phyloP scores from a whole-genome alignment of 2,888 invertebrate genomes.

The Drosophila paracracens region DNA sequence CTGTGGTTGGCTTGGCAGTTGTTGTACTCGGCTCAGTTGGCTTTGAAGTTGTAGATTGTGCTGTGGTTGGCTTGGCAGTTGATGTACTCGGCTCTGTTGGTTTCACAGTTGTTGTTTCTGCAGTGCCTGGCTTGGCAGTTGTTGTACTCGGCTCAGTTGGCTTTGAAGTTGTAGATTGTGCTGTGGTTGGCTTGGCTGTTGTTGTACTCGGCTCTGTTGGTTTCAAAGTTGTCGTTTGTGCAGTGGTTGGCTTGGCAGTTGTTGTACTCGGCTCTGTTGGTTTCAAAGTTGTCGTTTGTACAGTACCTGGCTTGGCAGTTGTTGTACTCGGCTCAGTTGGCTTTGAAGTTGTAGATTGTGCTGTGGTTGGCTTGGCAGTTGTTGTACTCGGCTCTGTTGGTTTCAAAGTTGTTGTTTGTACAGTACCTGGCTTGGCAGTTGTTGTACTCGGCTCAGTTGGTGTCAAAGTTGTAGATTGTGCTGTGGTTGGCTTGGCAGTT shows the following conservation, averaged over 20 bases:
- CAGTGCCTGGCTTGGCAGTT: background rate
- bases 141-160: background rate
- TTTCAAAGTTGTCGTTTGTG: too few relatives aligned
- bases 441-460: background rate
- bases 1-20: background rate
- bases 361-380: background rate
- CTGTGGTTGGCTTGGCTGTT: background rate
- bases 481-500: background rate
- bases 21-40: background rate
- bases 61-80: background rate
- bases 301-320: slow-evolving; percentile 8
- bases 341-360: background rate
- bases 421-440: background rate
- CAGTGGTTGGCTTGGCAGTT: too few relatives aligned
- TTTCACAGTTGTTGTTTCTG: background rate
- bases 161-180: too few relatives aligned
- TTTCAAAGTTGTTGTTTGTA: background rate
- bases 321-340: background rate
- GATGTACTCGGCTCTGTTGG: background rate
- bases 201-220: too few relatives aligned
- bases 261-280: background rate
- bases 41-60: background rate
- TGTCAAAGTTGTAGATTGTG: background rate
- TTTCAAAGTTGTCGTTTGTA: slow-evolving; percentile 7
- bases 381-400: background rate